Percentiles rank a stretch among this genome's conserved stretches.
phyloP scores from a whole-genome alignment of 2,113 vertebrate genomes.

The Aleadryas rufinucha region DNA sequence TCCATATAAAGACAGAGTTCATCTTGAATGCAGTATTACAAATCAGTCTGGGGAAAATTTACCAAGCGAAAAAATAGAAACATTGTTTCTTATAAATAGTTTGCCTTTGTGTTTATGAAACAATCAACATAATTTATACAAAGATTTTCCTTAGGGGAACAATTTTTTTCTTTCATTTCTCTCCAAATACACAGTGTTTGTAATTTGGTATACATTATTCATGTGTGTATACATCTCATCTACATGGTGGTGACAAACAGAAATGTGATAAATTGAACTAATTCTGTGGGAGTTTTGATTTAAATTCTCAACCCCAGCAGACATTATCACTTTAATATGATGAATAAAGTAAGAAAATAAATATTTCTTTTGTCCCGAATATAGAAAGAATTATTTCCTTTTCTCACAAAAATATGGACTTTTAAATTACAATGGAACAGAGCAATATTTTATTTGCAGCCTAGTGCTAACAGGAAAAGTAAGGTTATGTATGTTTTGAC shows the following conservation, averaged over 20 bases:
- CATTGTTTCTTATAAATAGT: not conserved
- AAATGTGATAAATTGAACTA: not conserved
- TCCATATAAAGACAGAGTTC: not conserved
- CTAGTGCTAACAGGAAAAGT: not conserved
- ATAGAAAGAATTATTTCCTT: not conserved
- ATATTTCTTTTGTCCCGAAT: not conserved
- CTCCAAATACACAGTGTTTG: not conserved
- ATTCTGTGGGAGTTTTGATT: not conserved
- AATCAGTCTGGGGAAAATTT: not conserved
- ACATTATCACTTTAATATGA: not conserved
- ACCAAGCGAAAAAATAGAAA: not conserved
- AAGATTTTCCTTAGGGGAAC: not conserved
- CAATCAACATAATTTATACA: not conserved
- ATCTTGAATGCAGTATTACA: not conserved
- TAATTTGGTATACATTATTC: not conserved
- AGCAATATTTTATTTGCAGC: not conserved
- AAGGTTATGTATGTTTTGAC: not conserved
- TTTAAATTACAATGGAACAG: not conserved
- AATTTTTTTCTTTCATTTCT: not conserved
- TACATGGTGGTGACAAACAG: not conserved
- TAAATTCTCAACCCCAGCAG: not conserved
- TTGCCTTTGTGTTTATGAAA: not conserved
- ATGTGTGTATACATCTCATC: not conserved
- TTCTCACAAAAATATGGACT: not conserved
- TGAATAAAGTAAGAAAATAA: not conserved